Evolutionary conservation across 2,113 vertebrate species (phyloP).

Genomic region (Gobio gobio): DNA sequence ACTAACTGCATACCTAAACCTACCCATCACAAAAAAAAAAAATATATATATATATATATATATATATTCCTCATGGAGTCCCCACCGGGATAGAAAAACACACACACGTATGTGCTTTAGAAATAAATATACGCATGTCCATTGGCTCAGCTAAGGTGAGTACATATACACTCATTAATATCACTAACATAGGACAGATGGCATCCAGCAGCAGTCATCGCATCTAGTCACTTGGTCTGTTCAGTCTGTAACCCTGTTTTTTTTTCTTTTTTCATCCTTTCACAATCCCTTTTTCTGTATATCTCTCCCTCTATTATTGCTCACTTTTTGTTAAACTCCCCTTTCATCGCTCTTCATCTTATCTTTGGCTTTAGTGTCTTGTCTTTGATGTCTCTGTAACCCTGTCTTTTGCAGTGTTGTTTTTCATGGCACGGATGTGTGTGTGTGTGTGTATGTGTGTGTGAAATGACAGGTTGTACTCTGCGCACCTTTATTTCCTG

Average conservation of each 20-base stretch:
- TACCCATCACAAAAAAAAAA: no score
- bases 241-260: background rate
- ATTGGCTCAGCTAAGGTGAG: no score
- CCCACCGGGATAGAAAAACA: no score
- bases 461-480: conserved; percentile 2
- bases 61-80: no score
- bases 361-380: background rate
- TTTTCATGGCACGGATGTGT: background rate
- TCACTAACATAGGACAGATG: background rate
- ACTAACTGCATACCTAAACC: background rate
- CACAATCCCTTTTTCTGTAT: background rate
- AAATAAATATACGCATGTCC: no score
- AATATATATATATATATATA: no score
- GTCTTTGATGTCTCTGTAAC: background rate
- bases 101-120: no score
- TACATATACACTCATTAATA: no score
- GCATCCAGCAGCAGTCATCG: background rate
- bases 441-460: background rate
- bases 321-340: background rate
- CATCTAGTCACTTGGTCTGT: background rate
- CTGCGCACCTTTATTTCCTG: background rate
- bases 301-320: background rate
- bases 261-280: background rate
- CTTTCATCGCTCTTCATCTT: conserved; percentile 6
- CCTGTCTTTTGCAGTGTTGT: conserved; percentile 11